Evolutionary conservation across 2,888 invertebrate genomes (phyloP), one percentile per base, ranked within the genome.

Genomic region (Abrostola tripartita): DNA sequence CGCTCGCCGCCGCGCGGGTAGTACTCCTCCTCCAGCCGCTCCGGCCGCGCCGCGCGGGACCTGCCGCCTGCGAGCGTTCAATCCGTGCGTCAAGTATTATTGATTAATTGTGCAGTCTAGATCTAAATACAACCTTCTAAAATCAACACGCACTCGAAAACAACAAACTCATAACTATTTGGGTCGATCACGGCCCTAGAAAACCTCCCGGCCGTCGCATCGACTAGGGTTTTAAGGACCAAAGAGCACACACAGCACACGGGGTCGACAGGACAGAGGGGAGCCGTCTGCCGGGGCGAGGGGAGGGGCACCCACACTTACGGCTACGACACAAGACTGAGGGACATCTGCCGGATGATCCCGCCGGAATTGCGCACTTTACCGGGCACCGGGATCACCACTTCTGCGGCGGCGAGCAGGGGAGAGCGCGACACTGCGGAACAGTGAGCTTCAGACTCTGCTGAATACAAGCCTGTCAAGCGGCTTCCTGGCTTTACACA

Each of bases 21-120:
- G 81, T 93, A 92, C 79, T 96, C 96, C 81, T 96, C 96, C 84
- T 91, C 90, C 88, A 96, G 85, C 87, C 96, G 90, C 85, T 94
- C 95, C 71, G 92, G 90, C 71, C 96, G 92, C 76, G 95, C 88
- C 76, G 94, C 94, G 71, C 96, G 92, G 68, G 89, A 84, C 70
- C 93, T 85, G 70, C 91, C 90, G 63, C 93, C 93, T 92, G 86
- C 1, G 69, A 76, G 62, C 44, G 47, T 42, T 52, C 37, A 12
- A 9, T 12, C 8, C 14, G 14, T 14, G 6, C n/a, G 58, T 37
- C 44, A 41, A 44, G 5, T 4, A 42, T 42, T 42, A 57, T 38
- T 5, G 41, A n/a, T 40, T 0, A 11, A 38, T 8, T 0, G 50
- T 24, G 6, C 50, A 36, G 38, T 36, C 7, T 12, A 56, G 47